Evolutionary conservation across 2,113 vertebrate genomes (phyloP).

Genomic region (Tamias sibiricus): DNA sequence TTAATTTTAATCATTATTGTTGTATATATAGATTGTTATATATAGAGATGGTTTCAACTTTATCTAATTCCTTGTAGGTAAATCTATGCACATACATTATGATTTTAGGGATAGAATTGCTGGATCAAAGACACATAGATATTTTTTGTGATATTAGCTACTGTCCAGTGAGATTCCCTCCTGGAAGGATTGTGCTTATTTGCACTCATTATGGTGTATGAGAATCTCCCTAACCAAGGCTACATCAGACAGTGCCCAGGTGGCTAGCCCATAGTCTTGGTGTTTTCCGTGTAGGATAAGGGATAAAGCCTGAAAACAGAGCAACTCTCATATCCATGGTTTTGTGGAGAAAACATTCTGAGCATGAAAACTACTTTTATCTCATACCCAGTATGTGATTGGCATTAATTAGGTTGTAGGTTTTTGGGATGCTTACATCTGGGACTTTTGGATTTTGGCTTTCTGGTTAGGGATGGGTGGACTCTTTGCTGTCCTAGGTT

Average conservation of each 20-base stretch:
- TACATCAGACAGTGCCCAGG: background rate
- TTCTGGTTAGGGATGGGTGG: background rate
- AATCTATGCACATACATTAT: background rate
- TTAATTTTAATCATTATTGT: slow-evolving; percentile 37
- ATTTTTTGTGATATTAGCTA: background rate
- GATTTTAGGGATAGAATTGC: background rate
- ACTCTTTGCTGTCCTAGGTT: background rate
- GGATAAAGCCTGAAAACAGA: background rate
- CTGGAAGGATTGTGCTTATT: background rate
- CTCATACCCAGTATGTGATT: background rate
- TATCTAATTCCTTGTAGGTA: slow-evolving; percentile 27
- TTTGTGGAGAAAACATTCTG: slow-evolving; percentile 18
- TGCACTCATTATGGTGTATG: background rate
- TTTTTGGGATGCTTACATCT: slow-evolving; percentile 2
- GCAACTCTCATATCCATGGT: background rate
- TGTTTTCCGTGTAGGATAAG: background rate
- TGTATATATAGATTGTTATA: background rate
- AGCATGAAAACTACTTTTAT: slow-evolving; percentile 18
- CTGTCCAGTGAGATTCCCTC: background rate
- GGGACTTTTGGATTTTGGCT: background rate
- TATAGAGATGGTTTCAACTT: background rate
- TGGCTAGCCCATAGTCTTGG: background rate
- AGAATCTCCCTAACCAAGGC: background rate
- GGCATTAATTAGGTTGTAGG: background rate
- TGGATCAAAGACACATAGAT: background rate